Evolutionary conservation across 2,113 vertebrate genomes (phyloP).

Genomic region (Lipotes vexillifer): DNA sequence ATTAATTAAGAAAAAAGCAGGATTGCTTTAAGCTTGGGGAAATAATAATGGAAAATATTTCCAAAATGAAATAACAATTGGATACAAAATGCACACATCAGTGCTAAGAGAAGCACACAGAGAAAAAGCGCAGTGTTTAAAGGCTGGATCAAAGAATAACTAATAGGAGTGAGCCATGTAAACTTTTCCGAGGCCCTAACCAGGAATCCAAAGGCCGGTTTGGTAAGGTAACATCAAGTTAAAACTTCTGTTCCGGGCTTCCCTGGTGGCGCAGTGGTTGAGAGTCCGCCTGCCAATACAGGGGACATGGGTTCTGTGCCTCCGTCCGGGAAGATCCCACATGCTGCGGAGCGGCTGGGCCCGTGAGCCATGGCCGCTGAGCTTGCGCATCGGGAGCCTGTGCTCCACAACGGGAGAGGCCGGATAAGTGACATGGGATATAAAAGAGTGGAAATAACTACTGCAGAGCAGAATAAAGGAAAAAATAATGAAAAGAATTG

Average conservation of each 20-base stretch:
- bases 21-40: not conserved
- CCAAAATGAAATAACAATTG: not conserved
- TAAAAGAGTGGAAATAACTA: no score
- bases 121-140: not conserved
- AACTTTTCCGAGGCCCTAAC: not conserved
- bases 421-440: no score
- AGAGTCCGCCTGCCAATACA: no score
- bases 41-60: not conserved
- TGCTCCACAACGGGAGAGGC: no score
- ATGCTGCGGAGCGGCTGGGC: no score
- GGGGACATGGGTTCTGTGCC: no score
- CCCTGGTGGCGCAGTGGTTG: no score
- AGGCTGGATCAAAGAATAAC: not conserved
- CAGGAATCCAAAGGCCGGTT: not conserved
- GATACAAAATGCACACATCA: not conserved
- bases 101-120: not conserved
- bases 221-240: not conserved
- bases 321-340: accelerated
- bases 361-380: no score
- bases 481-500: no score
- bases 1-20: not conserved
- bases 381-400: no score
- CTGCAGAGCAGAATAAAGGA: no score
- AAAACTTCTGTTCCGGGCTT: not conserved
- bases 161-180: not conserved